A percentile compares a stretch with the other conserved stretches of the same genome.
Conservation (phyloP, 2,113 vertebrate genomes). For the Platycercus adscitus region DNA sequence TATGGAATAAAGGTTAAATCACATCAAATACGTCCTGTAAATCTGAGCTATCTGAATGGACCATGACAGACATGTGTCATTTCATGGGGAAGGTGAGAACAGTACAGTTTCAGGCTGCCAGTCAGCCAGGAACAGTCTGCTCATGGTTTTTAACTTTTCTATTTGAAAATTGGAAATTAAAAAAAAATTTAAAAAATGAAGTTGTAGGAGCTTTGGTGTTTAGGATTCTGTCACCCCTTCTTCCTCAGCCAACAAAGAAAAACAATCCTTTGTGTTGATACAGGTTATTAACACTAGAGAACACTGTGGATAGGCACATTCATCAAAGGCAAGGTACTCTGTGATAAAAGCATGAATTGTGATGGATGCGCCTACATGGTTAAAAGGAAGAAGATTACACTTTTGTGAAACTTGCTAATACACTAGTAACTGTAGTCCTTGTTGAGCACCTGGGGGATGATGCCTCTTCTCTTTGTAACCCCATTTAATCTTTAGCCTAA, state of each 20-base stretch:
- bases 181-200: neutral
- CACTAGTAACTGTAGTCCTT: neutral
- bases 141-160: neutral
- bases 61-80: neutral
- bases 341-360: neutral
- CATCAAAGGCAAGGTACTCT: neutral
- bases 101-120: neutral
- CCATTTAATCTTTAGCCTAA: neutral
- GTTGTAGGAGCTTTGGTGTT: neutral
- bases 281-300: neutral
- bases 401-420: neutral
- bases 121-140: neutral
- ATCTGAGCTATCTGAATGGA: neutral
- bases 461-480: neutral
- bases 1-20: neutral
- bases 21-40: neutral
- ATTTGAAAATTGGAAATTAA: neutral
- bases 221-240: neutral
- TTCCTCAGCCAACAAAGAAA: neutral
- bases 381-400: neutral
- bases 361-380: neutral
- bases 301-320: neutral
- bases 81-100: neutral
- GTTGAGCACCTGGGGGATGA: neutral
- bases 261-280: neutral